A percentile compares a stretch with the other conserved stretches of the same genome.
Conservation (phyloP, 2,113 vertebrate species). For the Heliornis fulica region DNA sequence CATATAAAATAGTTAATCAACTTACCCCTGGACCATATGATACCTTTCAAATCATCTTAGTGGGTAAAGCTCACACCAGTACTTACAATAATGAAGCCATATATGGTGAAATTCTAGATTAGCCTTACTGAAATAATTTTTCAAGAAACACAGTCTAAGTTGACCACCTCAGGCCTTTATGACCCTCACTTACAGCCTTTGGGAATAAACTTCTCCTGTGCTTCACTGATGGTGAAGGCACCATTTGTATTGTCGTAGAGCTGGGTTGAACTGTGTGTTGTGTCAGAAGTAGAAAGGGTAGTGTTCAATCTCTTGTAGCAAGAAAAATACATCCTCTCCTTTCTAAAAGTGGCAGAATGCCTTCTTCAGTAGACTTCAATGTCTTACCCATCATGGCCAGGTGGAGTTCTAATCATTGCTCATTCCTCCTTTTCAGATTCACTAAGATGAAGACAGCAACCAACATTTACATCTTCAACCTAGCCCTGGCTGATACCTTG, state of each 20-base stretch:
- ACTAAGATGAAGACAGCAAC: constrained; percentile 99
- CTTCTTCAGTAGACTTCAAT: background rate
- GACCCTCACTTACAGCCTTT: background rate
- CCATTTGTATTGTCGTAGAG: background rate
- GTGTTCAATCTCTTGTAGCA: background rate
- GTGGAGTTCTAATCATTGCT: background rate
- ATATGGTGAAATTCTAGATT: background rate
- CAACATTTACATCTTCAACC: constrained; percentile 98
- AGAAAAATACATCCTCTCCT: background rate
- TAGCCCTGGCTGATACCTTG: constrained; percentile 91
- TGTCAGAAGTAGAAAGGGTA: background rate
- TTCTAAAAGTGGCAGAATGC: background rate
- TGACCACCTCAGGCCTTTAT: background rate
- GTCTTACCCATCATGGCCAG: background rate
- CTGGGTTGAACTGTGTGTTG: background rate
- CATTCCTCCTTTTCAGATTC: constrained; percentile 74
- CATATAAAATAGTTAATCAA: background rate
- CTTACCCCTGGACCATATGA: background rate
- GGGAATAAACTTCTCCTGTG: background rate
- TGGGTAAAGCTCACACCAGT: background rate
- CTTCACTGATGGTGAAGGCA: rapidly evolving
- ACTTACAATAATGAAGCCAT: background rate
- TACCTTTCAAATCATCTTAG: background rate
- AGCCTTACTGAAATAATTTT: background rate
- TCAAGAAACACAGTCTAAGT: background rate